Base-by-base conservation (phyloP, 2,113 vertebrate genomes). In the Argyrosomus japonicus region DNA sequence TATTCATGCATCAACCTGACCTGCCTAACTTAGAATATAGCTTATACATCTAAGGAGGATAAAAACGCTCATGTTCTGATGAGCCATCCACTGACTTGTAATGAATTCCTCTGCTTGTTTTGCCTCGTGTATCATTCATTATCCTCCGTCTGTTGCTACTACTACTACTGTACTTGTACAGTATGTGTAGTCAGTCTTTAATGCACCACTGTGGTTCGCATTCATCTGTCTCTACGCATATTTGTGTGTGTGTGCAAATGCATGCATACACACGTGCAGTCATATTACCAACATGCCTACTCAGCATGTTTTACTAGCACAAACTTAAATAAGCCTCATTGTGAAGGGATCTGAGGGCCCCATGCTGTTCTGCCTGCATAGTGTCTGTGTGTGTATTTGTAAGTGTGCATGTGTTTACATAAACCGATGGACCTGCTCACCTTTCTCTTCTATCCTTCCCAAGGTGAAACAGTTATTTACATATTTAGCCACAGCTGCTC, bases 321-420 rank as follows among this genome's bases (percentile, higher is more conserved):
- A 79, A 83, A 88, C 87, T 82, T 84, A 85, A 86, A 79, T 79
- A 75, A 84, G 65, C 70, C 80, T 87, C 82, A 74, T 68, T 86
- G 85, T 81, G 74, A 86, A 56, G 75, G 78, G 73, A 85, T 82
- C 81, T 84, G 68, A 79, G 82, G 85, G 63, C 82, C 85, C 70
- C 68, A 53, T 73, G 71, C 79, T 78, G 71, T 81, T 75, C 29
- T 56, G 54, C 70, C 75, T 90, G 84, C 75, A 17, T 56, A 62
- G 63, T 90, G 78, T 87, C 79, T 83, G 72, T 84, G 88, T 32
- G 74, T 77, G 60, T 57, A 18, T 85, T 61, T 80, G 79, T 87
- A 45, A n/a, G 47, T 68, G 51, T 71, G 57, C 86, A 58, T 82
- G 19, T 89, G 77, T 87, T 85, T 81, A 85, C 79, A 69, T 43